Conservation (phyloP, 2,888 invertebrate species). For the Limnephilus marmoratus region DNA sequence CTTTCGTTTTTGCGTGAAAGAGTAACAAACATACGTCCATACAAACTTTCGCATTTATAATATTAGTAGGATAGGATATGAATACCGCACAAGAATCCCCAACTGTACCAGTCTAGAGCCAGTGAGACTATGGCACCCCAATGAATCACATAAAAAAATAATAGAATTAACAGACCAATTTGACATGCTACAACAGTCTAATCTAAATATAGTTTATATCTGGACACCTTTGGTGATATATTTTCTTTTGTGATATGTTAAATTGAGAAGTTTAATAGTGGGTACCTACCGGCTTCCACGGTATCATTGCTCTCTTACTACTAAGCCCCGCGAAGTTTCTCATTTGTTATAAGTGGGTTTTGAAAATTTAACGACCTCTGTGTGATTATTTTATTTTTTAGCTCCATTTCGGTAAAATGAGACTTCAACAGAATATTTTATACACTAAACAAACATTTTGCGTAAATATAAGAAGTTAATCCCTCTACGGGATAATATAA, state of each 20-base stretch:
- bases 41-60: too few species aligned
- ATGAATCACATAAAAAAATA: too few species aligned
- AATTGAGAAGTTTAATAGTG: not conserved
- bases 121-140: too few species aligned
- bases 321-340: conserved; percentile 25
- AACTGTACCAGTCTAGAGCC: too few species aligned
- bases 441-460: not conserved
- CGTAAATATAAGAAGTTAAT: not conserved
- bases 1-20: too few species aligned
- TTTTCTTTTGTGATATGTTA: not conserved
- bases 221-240: not conserved
- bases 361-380: conserved; percentile 38
- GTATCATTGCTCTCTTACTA: not conserved
- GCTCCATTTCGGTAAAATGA: not conserved
- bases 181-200: too few species aligned
- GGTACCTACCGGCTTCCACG: not conserved
- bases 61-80: too few species aligned
- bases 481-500: not conserved
- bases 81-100: too few species aligned
- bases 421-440: not conserved
- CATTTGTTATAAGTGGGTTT: conserved; percentile 28
- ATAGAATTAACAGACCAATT: too few species aligned
- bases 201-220: too few species aligned
- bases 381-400: conserved; percentile 19
- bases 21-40: too few species aligned